These are phyloP conservation scores for Agrotis puta DNA, from an alignment of 2,888 invertebrate genomes.

Conservation along the genomic window DNA sequence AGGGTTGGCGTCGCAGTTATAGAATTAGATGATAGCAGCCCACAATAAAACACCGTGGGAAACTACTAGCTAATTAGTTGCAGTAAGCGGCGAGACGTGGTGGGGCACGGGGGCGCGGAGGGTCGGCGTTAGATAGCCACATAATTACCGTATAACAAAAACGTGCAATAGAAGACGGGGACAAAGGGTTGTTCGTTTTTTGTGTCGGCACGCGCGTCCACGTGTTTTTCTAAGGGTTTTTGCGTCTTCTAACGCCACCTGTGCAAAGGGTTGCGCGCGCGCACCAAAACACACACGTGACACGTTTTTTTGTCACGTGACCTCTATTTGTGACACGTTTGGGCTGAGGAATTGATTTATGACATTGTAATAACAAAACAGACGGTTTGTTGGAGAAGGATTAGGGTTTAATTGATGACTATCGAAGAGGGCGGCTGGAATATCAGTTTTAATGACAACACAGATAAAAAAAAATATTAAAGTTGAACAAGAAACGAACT, in stretches of 20 bases:
- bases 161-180: slow-evolving; percentile 73
- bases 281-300: slow-evolving; percentile 34
- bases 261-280: slow-evolving; percentile 64
- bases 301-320: slow-evolving; percentile 24
- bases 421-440: not conserved
- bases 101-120: slow-evolving; percentile 46
- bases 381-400: slow-evolving; percentile 6
- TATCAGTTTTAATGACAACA: not conserved
- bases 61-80: slow-evolving; percentile 80
- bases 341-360: slow-evolving; percentile 40
- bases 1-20: slow-evolving; percentile 43
- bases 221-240: slow-evolving; percentile 70
- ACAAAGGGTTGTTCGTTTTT: slow-evolving; percentile 78
- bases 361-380: slow-evolving; percentile 32
- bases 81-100: slow-evolving; percentile 55
- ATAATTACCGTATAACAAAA: slow-evolving; percentile 71
- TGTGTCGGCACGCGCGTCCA: slow-evolving; percentile 74
- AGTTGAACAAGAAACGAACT: too few relatives aligned
- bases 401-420: not conserved
- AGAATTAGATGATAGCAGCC: slow-evolving; percentile 26
- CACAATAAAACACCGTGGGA: slow-evolving; percentile 69
- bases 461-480: not conserved
- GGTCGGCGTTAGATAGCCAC: slow-evolving; percentile 77
- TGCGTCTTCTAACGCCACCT: slow-evolving; percentile 68
- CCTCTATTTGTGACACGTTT: slow-evolving; percentile 39